Conservation (phyloP, 2,797 vertebrate genomes). For the Uromys caudimaculatus region DNA sequence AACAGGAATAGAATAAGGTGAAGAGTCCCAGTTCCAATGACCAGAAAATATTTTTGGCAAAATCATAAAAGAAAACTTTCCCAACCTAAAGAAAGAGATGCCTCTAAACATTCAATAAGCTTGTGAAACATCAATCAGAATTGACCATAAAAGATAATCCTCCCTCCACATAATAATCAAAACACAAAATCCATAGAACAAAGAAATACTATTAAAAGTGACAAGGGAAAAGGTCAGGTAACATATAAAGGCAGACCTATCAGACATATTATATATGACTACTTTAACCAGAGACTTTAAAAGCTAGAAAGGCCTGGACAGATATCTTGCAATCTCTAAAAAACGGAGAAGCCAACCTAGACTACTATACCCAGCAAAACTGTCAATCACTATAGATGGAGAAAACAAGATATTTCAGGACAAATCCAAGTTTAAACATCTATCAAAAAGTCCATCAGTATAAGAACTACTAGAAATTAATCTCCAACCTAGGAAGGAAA, state of each 20-base stretch:
- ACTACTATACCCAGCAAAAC: not conserved
- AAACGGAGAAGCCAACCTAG: not conserved
- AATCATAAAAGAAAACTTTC: not conserved
- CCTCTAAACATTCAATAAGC: not conserved
- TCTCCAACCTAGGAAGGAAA: not conserved
- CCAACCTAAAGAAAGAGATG: not conserved
- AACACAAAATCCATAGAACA: not conserved
- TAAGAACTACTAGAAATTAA: not conserved
- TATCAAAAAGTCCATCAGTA: not conserved
- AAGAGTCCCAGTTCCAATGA: not conserved
- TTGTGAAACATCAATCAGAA: not conserved
- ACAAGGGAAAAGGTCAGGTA: not conserved
- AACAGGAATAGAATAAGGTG: not conserved
- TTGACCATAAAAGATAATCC: not conserved
- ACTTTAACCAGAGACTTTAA: not conserved
- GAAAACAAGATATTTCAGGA: not conserved
- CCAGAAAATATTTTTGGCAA: not conserved
- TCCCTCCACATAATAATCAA: not conserved
- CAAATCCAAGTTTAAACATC: not conserved
- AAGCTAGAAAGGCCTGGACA: not conserved
- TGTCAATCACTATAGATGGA: not conserved
- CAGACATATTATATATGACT: not conserved
- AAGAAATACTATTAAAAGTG: not conserved
- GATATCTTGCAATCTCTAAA: not conserved
- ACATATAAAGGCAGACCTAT: not conserved